Evolutionary conservation across 2,888 invertebrate genomes (phyloP), one percentile per base, ranked within the genome.

Genomic region (Sericinus montela): DNA sequence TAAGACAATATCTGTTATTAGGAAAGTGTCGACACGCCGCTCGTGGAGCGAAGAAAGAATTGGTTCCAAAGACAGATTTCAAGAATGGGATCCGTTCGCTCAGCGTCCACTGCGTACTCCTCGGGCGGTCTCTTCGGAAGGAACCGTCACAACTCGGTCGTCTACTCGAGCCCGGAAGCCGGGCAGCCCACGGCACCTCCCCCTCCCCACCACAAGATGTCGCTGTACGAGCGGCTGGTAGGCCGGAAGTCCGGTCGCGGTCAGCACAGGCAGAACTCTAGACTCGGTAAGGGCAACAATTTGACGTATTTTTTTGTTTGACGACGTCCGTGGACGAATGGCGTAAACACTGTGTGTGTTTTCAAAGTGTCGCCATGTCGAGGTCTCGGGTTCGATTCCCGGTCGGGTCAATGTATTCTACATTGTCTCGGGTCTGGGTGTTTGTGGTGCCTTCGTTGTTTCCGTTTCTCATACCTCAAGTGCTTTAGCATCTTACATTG

Each of bases 21-120:
- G 96, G 96, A 96, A 83, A 96, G 96, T 70, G 96, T 97, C 0
- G 96, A 96, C 66, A 96, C 96, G 0, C 96, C 96, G 7, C 90
- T 96, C 67, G 95, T 95, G 13, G 95, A 96, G 72, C 85, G 95
- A 45, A 89, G 96, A 30, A 96, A 96, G 76, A 96, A 95, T 76
- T 96, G 96, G 96, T 93, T 97, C 63, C 94, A 94, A 60, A 91
- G 96, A 39, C 95, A 95, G 72, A 93, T 96, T 58, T 95, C 95
- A 9, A 89, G 95, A 60, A 95, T 96, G 93, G 96, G 96, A 1
- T 96, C 96, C 0, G 93, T 94, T 29, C 90, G 96, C 19, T 96
- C 96, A 30, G 94, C 95, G 1, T 95, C 95, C 0, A 96, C 96
- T 0, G 94, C 95, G 0, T 96, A 96, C 70, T 95, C 95, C 5